These are phyloP conservation scores for Alauda arvensis DNA, from an alignment of 2,797 vertebrate species.

Conservation along the genomic window DNA sequence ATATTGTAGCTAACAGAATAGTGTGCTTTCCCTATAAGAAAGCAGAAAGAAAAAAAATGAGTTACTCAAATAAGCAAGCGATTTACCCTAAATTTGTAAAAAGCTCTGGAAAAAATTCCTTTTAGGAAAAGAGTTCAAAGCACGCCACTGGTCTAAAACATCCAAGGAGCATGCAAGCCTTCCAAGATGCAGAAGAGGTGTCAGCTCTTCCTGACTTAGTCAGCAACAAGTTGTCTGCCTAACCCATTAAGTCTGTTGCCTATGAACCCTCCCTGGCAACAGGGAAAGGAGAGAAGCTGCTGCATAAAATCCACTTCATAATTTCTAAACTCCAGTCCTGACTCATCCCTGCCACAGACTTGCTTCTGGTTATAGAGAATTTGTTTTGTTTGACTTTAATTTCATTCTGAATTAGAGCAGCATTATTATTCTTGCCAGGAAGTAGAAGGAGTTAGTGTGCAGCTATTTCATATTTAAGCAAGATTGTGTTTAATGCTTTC, in stretches of 20 bases:
- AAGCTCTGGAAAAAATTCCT: background rate
- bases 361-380: background rate
- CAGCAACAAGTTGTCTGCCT: background rate
- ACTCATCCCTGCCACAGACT: conserved; percentile 17
- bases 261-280: background rate
- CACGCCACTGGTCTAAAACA: background rate
- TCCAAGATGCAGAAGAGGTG: background rate
- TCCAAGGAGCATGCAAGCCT: background rate
- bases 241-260: background rate
- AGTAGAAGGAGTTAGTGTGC: background rate
- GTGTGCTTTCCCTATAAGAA: background rate
- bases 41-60: background rate
- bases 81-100: background rate
- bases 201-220: background rate
- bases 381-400: conserved; percentile 24
- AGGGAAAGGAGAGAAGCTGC: background rate
- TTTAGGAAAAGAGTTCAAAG: background rate
- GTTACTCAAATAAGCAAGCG: background rate
- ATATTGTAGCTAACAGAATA: conserved; percentile 3
- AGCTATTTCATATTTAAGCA: background rate
- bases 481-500: background rate
- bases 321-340: conserved; percentile 26
- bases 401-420: background rate
- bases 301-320: background rate
- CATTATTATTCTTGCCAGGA: background rate